Percentiles rank a stretch among this genome's conserved stretches.
These are phyloP conservation scores for Molossus alvarezi DNA, from an alignment of 2,797 vertebrate species.

Conservation along the genomic window DNA sequence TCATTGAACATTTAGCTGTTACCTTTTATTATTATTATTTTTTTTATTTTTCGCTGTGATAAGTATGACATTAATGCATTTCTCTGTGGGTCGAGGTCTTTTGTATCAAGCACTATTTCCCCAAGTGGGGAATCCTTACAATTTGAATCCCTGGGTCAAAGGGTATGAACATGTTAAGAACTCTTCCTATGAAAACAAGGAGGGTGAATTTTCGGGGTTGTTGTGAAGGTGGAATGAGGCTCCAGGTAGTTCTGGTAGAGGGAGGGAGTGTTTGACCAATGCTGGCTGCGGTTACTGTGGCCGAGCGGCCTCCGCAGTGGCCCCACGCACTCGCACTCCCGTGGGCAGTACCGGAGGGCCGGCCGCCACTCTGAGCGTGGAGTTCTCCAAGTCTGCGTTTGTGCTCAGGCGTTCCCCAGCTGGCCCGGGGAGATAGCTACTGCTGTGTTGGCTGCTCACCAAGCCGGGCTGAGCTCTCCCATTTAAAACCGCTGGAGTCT, in stretches of 20 bases:
- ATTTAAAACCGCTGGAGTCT: background rate
- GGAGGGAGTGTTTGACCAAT: background rate
- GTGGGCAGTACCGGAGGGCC: background rate
- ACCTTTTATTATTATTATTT: background rate
- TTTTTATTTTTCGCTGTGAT: background rate
- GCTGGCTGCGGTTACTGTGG: background rate
- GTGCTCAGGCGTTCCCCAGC: slow-evolving; percentile 36
- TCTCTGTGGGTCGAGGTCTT: slow-evolving; percentile 6
- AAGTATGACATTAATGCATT: slow-evolving; percentile 10
- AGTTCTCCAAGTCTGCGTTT: slow-evolving; percentile 48
- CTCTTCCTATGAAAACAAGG: background rate
- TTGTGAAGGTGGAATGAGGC: background rate
- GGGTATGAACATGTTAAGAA: background rate
- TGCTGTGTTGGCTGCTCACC: background rate
- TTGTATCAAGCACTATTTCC: background rate
- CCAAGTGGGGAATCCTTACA: background rate
- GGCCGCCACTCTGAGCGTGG: slow-evolving; percentile 13
- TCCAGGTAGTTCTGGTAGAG: background rate
- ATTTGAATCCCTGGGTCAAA: background rate
- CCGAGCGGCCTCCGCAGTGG: background rate
- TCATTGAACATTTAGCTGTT: background rate
- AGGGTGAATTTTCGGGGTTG: background rate
- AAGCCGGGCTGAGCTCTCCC: background rate
- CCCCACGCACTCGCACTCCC: background rate
- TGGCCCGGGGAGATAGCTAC: background rate